Evolutionary conservation across 92 coral and sea anemone genomes (phyloP), one percentile per base, ranked within the genome.

Genomic region (Desmophyllum pertusum): DNA sequence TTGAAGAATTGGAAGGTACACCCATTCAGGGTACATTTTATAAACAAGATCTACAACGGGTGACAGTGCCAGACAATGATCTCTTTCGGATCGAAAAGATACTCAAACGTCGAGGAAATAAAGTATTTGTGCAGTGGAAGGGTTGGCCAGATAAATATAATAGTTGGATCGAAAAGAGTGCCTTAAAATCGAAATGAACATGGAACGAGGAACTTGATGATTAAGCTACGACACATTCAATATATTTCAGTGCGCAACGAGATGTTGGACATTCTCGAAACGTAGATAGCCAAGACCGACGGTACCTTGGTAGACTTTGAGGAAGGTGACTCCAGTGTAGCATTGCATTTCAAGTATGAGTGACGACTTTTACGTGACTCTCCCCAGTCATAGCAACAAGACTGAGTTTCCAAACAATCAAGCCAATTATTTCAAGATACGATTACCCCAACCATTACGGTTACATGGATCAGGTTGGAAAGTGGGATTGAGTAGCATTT

Each of bases 21-120:
- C 69, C 73, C 7, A 14, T 83, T 0, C 6, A 13, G 21, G 93
- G 93, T 0, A 81, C 88, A 39, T 90, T 90, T 57, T 90, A 90
- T 35, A 80, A 30, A n/a, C 68, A 71, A 14, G 85, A 90, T 55
- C 48, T 86, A 10, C 93, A 90, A 79, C 37, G 39, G 30, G 93
- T 90, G 15, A 43, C 78, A 51, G 75, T 73, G 17, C 41, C 57
- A 29, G 85, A 75, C 80, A 64, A 76, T 15, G 71, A 78, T 7
- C 19, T 83, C 70, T 89, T 73, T 23, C 84, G 90, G 3, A 64
- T 89, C 29, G 90, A 86, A 6, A 83, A 87, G 36, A 10, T 72
- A 2, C 36, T 72, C 8, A 41, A 40, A 72, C 77, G 59, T 4
- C 2, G 5, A 10, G 37, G 55, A 4, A 10, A 30, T 8, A 23